Evolutionary conservation across 2,888 invertebrate species (phyloP), one percentile per base, ranked within the genome.

Genomic region (Pogonocherus hispidulus): DNA sequence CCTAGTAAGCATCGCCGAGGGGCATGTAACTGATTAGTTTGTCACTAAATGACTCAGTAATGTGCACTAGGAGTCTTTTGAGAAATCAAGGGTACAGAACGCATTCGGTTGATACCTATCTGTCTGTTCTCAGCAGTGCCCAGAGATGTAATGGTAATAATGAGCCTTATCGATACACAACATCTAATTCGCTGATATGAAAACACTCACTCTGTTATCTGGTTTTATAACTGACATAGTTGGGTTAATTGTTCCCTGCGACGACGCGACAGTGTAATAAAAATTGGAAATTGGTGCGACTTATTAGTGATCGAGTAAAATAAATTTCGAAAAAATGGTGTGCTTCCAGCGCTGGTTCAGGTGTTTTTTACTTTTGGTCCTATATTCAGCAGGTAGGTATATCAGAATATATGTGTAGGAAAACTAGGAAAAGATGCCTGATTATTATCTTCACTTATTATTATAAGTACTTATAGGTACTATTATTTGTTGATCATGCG

Each of bases 121-220:
- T 32, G 60, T 47, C 14, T 35, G 66, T 44, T 37, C 20, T 19
- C n/a, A 19, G 55, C 44, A 32, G 14, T 41, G 2, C 47, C n/a
- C 41, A 1, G 19, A 59, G n/a, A 52, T 54, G 44, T 22, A 59
- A 52, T n/a, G n/a, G n/a, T n/a, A n/a, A n/a, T n/a, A n/a, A n/a
- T 47, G 66, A 54, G 44, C 59, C 46, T 32, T 20, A 37, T 60
- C 60, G 54, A n/a, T 60, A 66, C 44, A 65, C 27, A 11, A 20
- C 51, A 37, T 51, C 35, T 62, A 62, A 62, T 62, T 62, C 60
- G 60, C 64, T 66, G 66, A 66, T 66, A 66, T 66, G 60, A 66
- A 37, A 66, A 59, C 54, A 66, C 60, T 60, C 66, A 66, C 54
- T 62, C 37, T 35, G 9, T 66, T 66, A 66, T 66, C 66, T 66